Base-by-base conservation (phyloP, 1,140 invertebrate genomes). In the Drosophila sproati region DNA sequence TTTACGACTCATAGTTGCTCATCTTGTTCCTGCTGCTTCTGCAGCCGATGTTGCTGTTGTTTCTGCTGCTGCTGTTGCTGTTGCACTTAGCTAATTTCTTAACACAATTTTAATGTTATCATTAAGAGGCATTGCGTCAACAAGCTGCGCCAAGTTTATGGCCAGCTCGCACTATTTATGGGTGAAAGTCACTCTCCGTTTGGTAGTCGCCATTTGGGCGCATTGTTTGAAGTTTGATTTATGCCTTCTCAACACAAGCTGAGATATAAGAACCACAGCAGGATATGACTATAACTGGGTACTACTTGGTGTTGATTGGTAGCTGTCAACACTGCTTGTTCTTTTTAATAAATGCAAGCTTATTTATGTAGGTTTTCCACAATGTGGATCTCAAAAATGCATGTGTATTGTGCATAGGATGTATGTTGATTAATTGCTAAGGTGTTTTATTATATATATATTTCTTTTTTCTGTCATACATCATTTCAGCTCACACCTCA, bases 21-120 rank as follows among this genome's bases (percentile, higher is more conserved):
- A 12, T 57, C 12, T 71, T 62, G 73, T 34, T 54, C 20, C 37
- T 57, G 34, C 29, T 57, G 55, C 70, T 72, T 47, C 12, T 48
- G 55, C 20, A 48, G 56, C 43, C 37, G 34, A n/a, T 28, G 41
- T 34, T 34, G 34, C 34, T 34, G 34, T 34, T 34, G 34, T 34
- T 34, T 34, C 55, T 43, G 31, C 43, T 57, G 50, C 10, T 31
- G 32, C 48, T 60, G 35, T 41, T 50, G 34, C 28, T 45, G 45
- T 48, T 54, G 70, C 68, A 20, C 54, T 78, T 52, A 72, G 80
- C 85, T 89, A 89, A 89, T 89, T 89, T 89, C 85, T 89, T 89
- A 89, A 89, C 85, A 89, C 85, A 89, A 89, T 89, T 89, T 85
- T 89, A 89, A 89, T 89, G 85, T 90, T 89, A 89, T 89, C 85